A percentile compares a stretch with the other conserved stretches of the same genome.
Conservation (phyloP, 2,888 invertebrate genomes). For the Acleris laterana region DNA sequence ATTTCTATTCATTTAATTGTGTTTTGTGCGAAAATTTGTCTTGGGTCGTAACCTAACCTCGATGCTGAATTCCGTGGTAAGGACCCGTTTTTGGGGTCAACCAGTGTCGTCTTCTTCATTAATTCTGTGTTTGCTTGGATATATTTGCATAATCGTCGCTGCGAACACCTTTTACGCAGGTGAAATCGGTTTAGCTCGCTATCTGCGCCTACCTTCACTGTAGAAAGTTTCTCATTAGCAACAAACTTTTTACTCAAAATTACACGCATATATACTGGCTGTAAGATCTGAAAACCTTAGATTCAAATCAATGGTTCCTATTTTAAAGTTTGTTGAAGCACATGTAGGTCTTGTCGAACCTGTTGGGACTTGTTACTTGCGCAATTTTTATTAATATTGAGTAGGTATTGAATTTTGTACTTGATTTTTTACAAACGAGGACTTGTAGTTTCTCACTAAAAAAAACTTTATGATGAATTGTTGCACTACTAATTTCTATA, state of each 20-base stretch:
- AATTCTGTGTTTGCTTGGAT: conserved; percentile 54
- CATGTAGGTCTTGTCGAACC: too few species aligned
- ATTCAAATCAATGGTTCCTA: neutral
- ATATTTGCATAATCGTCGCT: conserved; percentile 58
- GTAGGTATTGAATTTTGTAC: too few species aligned
- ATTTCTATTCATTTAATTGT: conserved; percentile 43
- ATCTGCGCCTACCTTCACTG: conserved; percentile 29
- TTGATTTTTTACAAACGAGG: too few species aligned
- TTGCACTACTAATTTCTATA: too few species aligned
- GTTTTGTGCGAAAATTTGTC: conserved; percentile 45
- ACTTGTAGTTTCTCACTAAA: too few species aligned
- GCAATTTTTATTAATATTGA: too few species aligned
- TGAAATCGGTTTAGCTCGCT: conserved; percentile 41
- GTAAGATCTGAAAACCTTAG: neutral
- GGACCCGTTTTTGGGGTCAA: conserved; percentile 67
- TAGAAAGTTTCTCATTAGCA: conserved; percentile 31
- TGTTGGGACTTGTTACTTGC: too few species aligned
- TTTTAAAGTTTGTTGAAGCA: too few species aligned
- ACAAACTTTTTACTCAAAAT: conserved; percentile 11
- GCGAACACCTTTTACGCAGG: conserved; percentile 42
- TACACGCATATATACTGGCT: neutral
- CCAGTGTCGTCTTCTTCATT: conserved; percentile 62
- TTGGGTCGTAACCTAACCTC: conserved; percentile 57
- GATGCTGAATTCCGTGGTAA: conserved; percentile 44
- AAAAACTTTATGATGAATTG: too few species aligned